phyloP scores from a whole-genome alignment of 2,888 invertebrate species.

The Perdita meconis region DNA sequence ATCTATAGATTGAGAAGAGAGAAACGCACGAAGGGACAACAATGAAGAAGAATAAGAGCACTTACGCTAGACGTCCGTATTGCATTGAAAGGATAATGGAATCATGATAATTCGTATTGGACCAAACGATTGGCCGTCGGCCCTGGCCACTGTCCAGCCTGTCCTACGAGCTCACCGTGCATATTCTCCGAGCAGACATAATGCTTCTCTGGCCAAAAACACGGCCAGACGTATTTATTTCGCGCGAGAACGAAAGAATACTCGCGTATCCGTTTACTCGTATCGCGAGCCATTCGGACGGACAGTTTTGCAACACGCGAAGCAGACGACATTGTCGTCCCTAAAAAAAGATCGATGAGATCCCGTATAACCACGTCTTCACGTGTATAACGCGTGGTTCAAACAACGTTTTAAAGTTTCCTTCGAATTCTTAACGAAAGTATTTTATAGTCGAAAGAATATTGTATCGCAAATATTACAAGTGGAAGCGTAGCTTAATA shows the following conservation, averaged over 20 bases:
- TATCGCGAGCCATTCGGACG: constrained; percentile 35
- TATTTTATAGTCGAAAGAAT: background rate
- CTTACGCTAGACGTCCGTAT: constrained; percentile 26
- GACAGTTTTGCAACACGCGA: constrained; percentile 46
- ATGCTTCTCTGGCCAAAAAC: constrained; percentile 70
- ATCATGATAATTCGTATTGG: constrained; percentile 67
- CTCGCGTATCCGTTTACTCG: constrained; percentile 58
- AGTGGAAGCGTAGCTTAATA: background rate
- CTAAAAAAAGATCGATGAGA: background rate
- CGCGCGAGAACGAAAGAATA: constrained; percentile 54
- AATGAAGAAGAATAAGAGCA: constrained; percentile 2
- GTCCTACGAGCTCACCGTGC: constrained; percentile 42
- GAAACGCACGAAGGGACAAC: background rate
- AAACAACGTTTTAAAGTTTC: background rate
- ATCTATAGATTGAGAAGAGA: background rate
- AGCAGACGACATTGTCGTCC: constrained; percentile 14
- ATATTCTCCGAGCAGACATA: constrained; percentile 61
- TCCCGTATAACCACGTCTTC: background rate
- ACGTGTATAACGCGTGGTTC: background rate
- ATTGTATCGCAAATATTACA: background rate
- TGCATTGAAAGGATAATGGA: constrained; percentile 72
- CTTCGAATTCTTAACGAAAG: background rate
- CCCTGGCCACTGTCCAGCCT: constrained; percentile 77
- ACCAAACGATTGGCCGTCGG: constrained; percentile 70
- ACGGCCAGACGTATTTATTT: constrained; percentile 74